phyloP scores from a whole-genome alignment of 2,113 vertebrate species.

The Aviceda subcristata region DNA sequence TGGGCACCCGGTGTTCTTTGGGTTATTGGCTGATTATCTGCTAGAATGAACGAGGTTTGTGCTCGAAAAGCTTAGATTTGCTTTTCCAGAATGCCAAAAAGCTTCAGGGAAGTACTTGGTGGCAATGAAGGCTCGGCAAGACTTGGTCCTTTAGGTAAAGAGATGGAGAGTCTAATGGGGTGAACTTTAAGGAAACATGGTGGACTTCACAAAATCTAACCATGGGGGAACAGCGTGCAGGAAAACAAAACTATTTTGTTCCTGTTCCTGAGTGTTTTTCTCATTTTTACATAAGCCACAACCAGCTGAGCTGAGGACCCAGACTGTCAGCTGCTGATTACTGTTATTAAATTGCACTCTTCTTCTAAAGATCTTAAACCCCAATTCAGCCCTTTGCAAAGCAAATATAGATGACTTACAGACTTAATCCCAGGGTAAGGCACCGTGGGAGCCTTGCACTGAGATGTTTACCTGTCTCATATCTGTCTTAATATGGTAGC shows the following conservation, averaged over 20 bases:
- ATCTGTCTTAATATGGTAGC: fast-evolving
- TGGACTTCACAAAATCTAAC: background rate
- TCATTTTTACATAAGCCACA: background rate
- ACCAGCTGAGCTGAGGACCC: background rate
- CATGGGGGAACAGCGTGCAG: fast-evolving
- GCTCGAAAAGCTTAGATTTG: background rate
- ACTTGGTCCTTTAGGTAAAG: background rate
- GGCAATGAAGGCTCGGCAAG: background rate
- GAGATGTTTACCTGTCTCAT: background rate
- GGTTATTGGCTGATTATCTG: background rate
- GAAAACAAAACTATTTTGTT: background rate
- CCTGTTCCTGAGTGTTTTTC: background rate
- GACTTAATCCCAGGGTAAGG: background rate
- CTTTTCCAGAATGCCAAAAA: background rate
- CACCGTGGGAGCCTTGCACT: background rate
- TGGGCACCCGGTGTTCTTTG: background rate
- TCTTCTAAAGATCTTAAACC: background rate
- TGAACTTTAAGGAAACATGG: background rate
- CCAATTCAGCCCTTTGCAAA: background rate
- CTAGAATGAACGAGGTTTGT: background rate
- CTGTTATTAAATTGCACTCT: background rate
- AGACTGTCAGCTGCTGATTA: background rate
- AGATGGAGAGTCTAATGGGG: background rate
- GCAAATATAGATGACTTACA: background rate
- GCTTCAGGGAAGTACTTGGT: background rate